Percentiles rank a stretch among this genome's conserved stretches.
These are phyloP conservation scores for Sinosuthora webbiana DNA, from an alignment of 2,113 vertebrate genomes.

Conservation along the genomic window DNA sequence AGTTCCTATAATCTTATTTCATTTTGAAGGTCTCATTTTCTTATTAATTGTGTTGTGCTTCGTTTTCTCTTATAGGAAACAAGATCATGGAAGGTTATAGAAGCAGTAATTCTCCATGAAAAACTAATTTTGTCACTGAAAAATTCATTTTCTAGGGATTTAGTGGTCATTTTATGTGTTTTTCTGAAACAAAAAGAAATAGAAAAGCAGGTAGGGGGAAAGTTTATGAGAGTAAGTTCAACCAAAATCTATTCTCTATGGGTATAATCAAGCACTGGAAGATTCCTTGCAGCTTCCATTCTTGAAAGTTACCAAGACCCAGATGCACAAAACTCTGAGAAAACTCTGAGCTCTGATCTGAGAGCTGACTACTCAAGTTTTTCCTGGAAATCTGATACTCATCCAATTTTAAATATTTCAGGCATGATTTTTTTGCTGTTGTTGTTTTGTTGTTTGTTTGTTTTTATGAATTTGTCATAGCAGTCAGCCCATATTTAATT, in stretches of 20 bases:
- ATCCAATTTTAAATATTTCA: background rate
- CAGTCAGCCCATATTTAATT: background rate
- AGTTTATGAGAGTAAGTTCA: background rate
- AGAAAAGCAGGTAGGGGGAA: background rate
- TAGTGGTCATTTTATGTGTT: background rate
- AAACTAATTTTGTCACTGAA: background rate
- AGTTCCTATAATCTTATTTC: background rate
- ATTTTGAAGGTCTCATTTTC: background rate
- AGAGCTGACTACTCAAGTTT: background rate
- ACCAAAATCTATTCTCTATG: background rate
- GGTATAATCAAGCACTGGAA: background rate
- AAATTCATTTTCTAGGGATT: background rate
- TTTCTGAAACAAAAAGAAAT: background rate
- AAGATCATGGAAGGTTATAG: background rate
- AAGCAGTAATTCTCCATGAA: background rate
- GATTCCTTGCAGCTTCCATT: background rate
- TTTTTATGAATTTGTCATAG: background rate
- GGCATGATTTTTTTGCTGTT: background rate
- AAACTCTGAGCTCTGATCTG: background rate
- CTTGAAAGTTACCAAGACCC: background rate
- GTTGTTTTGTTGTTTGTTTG: background rate
- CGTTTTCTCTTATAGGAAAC: background rate
- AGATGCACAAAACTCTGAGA: background rate
- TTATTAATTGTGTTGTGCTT: background rate
- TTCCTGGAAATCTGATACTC: background rate